A percentile compares a stretch with the other conserved stretches of the same genome.
phyloP scores from a whole-genome alignment of 2,888 invertebrate species.

The Blastobasis adustella region DNA sequence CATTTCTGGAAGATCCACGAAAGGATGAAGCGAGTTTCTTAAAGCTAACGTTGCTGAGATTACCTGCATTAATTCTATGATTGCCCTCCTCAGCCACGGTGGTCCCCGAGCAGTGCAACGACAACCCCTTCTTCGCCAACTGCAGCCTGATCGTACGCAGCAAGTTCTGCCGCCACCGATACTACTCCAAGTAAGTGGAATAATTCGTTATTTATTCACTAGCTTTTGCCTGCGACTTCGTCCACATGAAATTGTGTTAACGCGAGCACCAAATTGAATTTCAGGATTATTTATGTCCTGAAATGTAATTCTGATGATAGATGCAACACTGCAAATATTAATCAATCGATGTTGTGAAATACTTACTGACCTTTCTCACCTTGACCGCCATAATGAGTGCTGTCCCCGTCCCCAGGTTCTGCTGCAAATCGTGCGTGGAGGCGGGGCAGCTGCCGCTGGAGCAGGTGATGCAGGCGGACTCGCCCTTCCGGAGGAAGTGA shows the following conservation, averaged over 20 bases:
- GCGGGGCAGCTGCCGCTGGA: constrained; percentile 81
- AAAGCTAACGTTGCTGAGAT: not conserved
- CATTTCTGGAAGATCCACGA: no score
- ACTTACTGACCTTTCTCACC: no score
- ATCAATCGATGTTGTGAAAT: no score
- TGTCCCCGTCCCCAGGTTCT: constrained; percentile 76
- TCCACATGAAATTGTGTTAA: no score
- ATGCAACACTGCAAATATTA: no score
- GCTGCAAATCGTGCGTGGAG: constrained; percentile 93
- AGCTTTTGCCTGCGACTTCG: no score
- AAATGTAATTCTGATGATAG: no score
- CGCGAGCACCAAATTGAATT: no score
- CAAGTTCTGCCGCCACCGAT: constrained; percentile 89
- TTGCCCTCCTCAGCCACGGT: constrained; percentile 73
- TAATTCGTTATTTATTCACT: no score
- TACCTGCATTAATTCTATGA: not conserved
- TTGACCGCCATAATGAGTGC: no score
- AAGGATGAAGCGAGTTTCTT: no score
- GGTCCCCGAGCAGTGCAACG: constrained; percentile 87
- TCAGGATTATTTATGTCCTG: no score
- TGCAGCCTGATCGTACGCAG: constrained; percentile 91
- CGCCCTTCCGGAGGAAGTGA: constrained; percentile 26
- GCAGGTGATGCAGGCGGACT: constrained; percentile 40
- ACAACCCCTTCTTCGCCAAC: constrained; percentile 92
- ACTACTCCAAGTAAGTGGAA: constrained; percentile 82